Conservation (phyloP, 2,113 vertebrate genomes). For the Pheucticus melanocephalus region DNA sequence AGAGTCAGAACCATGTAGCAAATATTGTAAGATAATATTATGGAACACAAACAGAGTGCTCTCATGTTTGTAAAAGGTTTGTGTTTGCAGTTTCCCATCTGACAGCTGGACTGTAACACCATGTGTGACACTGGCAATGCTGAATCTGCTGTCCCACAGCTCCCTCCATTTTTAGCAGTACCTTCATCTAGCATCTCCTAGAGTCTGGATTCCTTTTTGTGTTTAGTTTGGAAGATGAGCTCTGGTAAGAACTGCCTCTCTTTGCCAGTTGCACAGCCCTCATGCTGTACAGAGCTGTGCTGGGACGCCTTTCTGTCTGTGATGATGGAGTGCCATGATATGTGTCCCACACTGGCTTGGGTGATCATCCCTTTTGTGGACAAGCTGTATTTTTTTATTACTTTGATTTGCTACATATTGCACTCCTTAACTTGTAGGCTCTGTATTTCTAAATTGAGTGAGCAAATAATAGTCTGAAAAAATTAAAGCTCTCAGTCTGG, state of each 20-base stretch:
- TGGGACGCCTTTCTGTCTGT: not conserved
- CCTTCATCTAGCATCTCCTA: not conserved
- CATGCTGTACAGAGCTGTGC: not conserved
- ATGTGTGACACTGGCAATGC: not conserved
- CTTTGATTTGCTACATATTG: constrained; percentile 51
- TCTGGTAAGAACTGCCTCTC: not conserved
- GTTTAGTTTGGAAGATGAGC: not conserved
- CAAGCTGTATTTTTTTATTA: constrained; percentile 19
- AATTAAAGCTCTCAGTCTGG: constrained; percentile 64
- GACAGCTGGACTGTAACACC: no score
- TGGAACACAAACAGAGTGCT: not conserved
- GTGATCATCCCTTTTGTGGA: not conserved
- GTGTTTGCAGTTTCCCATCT: not conserved
- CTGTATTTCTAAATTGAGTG: constrained; percentile 8
- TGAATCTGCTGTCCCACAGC: not conserved
- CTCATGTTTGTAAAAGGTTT: not conserved
- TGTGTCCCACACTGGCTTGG: not conserved
- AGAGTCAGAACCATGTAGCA: not conserved
- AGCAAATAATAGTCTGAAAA: constrained; percentile 38
- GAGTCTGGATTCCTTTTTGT: not conserved
- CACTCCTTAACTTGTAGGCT: not conserved
- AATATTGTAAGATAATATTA: not conserved
- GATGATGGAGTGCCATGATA: not conserved
- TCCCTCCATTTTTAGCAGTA: not conserved
- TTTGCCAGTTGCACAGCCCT: not conserved